A percentile compares a stretch with the other conserved stretches of the same genome.
Conservation (phyloP, 2,888 invertebrate species). For the Steinernema scapterisci region DNA sequence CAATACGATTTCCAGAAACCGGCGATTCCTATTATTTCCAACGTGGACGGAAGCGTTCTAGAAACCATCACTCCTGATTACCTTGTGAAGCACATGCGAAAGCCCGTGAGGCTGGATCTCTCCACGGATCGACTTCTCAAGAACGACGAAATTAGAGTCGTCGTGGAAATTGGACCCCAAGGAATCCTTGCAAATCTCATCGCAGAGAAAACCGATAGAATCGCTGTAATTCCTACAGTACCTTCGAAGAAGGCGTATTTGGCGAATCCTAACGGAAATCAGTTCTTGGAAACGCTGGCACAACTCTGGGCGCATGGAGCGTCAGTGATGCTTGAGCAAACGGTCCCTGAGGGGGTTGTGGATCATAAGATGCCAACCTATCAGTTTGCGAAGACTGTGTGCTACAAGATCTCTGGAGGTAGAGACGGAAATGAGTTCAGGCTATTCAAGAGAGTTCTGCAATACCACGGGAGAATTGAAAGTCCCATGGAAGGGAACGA, state of each 20-base stretch:
- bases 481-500: neutral
- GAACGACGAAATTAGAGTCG: slow-evolving; percentile 38
- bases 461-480: slow-evolving; percentile 4
- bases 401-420: slow-evolving; percentile 24
- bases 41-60: slow-evolving; percentile 48
- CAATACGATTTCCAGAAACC: slow-evolving; percentile 22
- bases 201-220: slow-evolving; percentile 36
- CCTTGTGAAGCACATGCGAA: slow-evolving; percentile 48
- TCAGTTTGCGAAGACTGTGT: slow-evolving; percentile 40
- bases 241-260: slow-evolving; percentile 39
- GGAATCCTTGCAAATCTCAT: slow-evolving; percentile 53
- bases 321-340: slow-evolving; percentile 33
- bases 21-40: slow-evolving; percentile 51
- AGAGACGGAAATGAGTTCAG: slow-evolving; percentile 4
- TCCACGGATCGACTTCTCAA: slow-evolving; percentile 43
- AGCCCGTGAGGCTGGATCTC: slow-evolving; percentile 52
- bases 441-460: slow-evolving; percentile 32
- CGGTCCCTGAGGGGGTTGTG: neutral
- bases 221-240: slow-evolving; percentile 43
- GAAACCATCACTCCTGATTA: slow-evolving; percentile 40
- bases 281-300: slow-evolving; percentile 41
- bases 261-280: slow-evolving; percentile 2
- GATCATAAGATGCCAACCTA: slow-evolving; percentile 45
- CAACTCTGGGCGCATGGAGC: slow-evolving; percentile 49
- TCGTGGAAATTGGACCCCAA: slow-evolving; percentile 62